These are phyloP conservation scores for Megaceryle torquata DNA, from an alignment of 2,113 vertebrate genomes.

Conservation along the genomic window DNA sequence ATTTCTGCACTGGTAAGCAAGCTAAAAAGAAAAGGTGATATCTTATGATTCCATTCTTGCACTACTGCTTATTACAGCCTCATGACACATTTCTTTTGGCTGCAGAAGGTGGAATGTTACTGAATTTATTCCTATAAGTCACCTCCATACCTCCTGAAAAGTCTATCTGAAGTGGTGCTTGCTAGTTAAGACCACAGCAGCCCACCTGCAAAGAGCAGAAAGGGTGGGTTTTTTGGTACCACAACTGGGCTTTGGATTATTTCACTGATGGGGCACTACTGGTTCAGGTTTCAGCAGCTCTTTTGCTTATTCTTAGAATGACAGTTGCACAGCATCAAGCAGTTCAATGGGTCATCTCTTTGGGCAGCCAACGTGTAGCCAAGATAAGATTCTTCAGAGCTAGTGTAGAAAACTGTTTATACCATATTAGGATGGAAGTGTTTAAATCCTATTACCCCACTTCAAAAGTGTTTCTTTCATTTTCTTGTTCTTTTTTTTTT, in stretches of 20 bases:
- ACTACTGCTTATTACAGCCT: background rate
- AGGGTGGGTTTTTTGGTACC: background rate
- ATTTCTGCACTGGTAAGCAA: background rate
- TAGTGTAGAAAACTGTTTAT: background rate
- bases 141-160: background rate
- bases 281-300: background rate
- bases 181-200: background rate
- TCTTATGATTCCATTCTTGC: background rate
- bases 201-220: background rate
- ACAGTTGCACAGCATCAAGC: background rate
- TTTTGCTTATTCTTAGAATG: background rate
- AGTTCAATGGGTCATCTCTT: background rate
- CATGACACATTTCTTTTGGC: background rate
- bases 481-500: background rate
- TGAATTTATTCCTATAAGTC: background rate
- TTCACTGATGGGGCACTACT: background rate
- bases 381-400: background rate
- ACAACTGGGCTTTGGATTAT: background rate
- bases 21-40: background rate
- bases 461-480: background rate
- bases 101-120: background rate
- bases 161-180: background rate
- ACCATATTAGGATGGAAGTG: background rate
- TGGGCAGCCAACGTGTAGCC: background rate
- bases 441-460: background rate